A percentile compares a stretch with the other conserved stretches of the same genome.
phyloP scores from a whole-genome alignment of 2,113 vertebrate genomes.

The Psilopsiagon aurifrons region DNA sequence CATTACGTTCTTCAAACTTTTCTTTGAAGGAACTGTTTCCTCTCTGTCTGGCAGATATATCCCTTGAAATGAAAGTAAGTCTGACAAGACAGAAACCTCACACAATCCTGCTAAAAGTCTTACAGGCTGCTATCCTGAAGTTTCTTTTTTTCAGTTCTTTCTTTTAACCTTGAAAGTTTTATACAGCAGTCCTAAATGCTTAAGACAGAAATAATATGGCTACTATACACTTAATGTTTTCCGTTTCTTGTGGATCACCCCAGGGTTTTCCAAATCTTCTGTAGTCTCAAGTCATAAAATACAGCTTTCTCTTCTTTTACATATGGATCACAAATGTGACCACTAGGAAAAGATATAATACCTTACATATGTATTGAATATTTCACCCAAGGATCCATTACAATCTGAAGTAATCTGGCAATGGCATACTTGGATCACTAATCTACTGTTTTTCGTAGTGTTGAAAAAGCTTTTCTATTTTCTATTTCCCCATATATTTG shows the following conservation, averaged over 20 bases:
- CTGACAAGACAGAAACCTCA: background rate
- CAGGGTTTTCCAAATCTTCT: background rate
- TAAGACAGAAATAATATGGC: background rate
- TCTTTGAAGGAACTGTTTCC: background rate
- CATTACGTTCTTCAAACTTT: background rate
- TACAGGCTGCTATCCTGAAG: background rate
- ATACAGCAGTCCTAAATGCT: background rate
- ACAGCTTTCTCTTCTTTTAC: background rate
- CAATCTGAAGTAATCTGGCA: background rate
- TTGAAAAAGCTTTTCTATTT: background rate
- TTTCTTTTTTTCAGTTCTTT: background rate
- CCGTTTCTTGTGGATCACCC: constrained; percentile 1
- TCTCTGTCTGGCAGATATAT: background rate
- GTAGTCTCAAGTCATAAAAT: background rate
- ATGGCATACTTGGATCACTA: background rate
- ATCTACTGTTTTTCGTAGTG: background rate
- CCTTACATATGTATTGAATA: background rate
- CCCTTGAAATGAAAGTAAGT: background rate
- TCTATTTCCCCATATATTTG: background rate
- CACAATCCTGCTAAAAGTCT: background rate
- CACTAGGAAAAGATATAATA: constrained; percentile 6
- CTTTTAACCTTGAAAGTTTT: background rate
- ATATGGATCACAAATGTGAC: constrained; percentile 12
- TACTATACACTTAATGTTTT: constrained; percentile 27
- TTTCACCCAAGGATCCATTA: background rate